phyloP scores from a whole-genome alignment of 2,113 vertebrate species.

The Chloropsis cyanopogon region DNA sequence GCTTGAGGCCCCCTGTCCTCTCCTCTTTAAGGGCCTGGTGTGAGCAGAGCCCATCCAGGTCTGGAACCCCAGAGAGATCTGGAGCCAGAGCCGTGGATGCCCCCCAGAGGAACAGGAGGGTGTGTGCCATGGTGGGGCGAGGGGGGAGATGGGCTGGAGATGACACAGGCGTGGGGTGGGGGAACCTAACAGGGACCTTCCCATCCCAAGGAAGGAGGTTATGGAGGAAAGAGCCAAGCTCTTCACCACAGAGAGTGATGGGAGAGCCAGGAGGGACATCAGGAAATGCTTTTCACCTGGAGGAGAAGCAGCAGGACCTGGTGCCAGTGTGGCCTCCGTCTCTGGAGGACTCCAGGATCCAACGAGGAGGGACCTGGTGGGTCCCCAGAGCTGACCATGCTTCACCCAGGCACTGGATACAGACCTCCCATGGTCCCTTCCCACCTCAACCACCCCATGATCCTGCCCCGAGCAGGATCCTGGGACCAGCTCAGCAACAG shows the following conservation, averaged over 20 bases:
- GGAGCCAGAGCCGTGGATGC: not conserved
- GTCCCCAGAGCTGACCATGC: not conserved
- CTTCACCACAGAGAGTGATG: not conserved
- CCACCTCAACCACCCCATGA: not conserved
- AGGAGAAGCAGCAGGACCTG: not conserved
- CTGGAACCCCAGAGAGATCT: not conserved
- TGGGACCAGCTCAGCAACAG: not conserved
- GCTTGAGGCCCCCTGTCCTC: not conserved
- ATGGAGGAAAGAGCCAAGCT: not conserved
- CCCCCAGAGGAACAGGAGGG: not conserved
- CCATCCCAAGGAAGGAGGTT: not conserved
- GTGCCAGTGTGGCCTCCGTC: not conserved
- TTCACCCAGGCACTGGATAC: fast-evolving
- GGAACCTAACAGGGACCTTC: not conserved
- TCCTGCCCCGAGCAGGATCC: not conserved
- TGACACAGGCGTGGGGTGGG: not conserved
- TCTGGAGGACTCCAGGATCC: not conserved
- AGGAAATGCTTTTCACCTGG: not conserved
- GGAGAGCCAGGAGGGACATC: not conserved
- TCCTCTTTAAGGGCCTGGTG: fast-evolving
- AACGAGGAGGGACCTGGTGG: fast-evolving
- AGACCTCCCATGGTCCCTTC: not conserved
- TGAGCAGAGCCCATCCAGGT: not conserved
- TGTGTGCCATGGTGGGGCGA: not conserved
- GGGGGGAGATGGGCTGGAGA: not conserved